Base-by-base conservation (phyloP, 2,888 invertebrate genomes). In the Harpagoxenus sublaevis region DNA sequence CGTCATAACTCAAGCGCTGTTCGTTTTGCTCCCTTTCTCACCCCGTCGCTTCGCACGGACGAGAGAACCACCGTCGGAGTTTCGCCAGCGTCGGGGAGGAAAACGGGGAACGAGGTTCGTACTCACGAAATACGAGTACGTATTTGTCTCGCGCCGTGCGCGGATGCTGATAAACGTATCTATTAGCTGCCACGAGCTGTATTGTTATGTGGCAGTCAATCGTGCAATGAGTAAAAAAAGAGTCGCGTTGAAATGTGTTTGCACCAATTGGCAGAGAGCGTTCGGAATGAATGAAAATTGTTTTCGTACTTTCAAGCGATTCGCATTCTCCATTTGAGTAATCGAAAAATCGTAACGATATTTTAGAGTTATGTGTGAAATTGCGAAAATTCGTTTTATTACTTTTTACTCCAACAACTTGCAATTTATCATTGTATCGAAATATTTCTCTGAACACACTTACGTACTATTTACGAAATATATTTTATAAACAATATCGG, bases 1-100 rank as follows among this genome's bases (percentile, higher is more conserved):
- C 88, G 90, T 91, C 92, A 92, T 93, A 93, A 93, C 89, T 93
- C 93, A 92, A 88, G 84, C 86, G 89, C 83, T 81, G 86, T 86
- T 88, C 90, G 86, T 91, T 90, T 87, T 87, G 86, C 90, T 86
- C 83, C 45, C 65, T 51, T 82, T 71, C 57, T 79, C 79, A 39
- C 60, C 45, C 70, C 75, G 62, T 60, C 70, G 48, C 35, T 57
- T 48, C 62, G 31, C 79, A 62, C 53, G 82, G 73, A 48, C 48
- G 82, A 42, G 45, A 57, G 82, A 39, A 63, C 39, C 65, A 55
- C n/a, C 42, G 71, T 15, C 71, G 71, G 79, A 78, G 77, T 79
- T 42, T 79, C 48, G 73, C 79, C 60, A 2, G 23, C n/a, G 55
- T 10, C 57, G 35, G 31, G 45, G 75, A 35, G 60, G 23, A 48